phyloP scores from a whole-genome alignment of 2,113 vertebrate genomes.

The Odocoileus virginianus region DNA sequence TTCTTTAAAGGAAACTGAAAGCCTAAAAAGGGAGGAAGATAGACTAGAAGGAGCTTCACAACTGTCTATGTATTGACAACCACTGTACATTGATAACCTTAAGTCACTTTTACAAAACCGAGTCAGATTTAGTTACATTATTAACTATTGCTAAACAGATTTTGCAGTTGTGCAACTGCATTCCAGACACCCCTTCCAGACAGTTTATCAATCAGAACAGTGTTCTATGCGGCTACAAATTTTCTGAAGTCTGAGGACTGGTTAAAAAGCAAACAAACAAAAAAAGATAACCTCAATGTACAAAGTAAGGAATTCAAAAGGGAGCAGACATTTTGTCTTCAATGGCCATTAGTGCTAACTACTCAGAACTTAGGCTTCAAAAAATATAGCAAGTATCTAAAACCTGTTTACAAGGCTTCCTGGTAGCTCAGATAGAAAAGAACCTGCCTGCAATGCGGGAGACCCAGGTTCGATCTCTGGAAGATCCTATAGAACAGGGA shows the following conservation, averaged over 20 bases:
- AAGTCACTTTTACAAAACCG: neutral
- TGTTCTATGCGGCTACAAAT: neutral
- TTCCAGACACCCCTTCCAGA: neutral
- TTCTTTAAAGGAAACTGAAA: neutral
- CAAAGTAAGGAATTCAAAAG: neutral
- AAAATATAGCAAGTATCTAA: neutral
- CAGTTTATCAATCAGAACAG: neutral
- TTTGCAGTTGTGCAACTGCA: neutral
- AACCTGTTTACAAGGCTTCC: neutral
- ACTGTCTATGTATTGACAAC: neutral
- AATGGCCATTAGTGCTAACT: neutral
- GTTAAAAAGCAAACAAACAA: neutral
- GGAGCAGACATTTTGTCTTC: neutral
- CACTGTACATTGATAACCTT: neutral
- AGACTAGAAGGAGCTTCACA: neutral
- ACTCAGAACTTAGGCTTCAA: neutral
- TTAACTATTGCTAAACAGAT: neutral
- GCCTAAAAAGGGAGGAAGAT: neutral
- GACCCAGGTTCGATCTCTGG: neutral
- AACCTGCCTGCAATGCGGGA: neutral
- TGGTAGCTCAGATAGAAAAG: neutral
- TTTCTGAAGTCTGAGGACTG: neutral
- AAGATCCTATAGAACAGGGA: neutral
- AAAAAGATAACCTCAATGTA: neutral
- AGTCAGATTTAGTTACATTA: neutral